phyloP scores from a whole-genome alignment of 1,140 invertebrate genomes.

The Caenorhabditis tropicalis region DNA sequence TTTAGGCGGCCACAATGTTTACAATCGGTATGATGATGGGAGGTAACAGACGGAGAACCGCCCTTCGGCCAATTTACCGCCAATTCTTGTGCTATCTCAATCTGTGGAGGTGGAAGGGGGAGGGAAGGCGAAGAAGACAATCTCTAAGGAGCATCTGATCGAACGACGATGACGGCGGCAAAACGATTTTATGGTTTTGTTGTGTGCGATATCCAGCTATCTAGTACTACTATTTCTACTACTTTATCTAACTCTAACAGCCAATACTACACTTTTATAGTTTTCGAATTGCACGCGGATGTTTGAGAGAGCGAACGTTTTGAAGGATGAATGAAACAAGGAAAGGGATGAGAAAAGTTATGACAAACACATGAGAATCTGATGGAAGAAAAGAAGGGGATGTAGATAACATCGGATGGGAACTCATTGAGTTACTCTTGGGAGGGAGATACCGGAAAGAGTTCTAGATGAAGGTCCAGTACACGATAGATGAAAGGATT shows the following conservation, averaged over 20 bases:
- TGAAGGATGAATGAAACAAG: too few relatives aligned
- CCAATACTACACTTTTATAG: constrained; percentile 37
- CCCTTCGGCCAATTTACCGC: constrained; percentile 11
- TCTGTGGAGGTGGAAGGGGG: background rate
- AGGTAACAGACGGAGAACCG: background rate
- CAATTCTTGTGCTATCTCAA: constrained; percentile 10
- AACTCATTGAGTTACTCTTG: too few relatives aligned
- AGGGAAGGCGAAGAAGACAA: too few relatives aligned
- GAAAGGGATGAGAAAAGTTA: too few relatives aligned
- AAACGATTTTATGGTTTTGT: constrained; percentile 39
- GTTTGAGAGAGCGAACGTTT: too few relatives aligned
- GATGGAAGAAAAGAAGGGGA: too few relatives aligned
- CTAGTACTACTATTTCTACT: constrained; percentile 20
- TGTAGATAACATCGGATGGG: too few relatives aligned
- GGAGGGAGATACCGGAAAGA: too few relatives aligned
- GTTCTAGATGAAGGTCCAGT: too few relatives aligned
- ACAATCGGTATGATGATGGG: constrained; percentile 2
- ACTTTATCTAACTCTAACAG: constrained; percentile 36
- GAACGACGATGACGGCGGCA: background rate
- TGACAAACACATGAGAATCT: too few relatives aligned
- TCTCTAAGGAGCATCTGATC: constrained; percentile 37
- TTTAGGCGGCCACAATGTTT: constrained; percentile 6
- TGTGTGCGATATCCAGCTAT: constrained; percentile 16
- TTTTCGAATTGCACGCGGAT: constrained; percentile 21
- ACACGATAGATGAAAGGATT: too few relatives aligned